Evolutionary conservation across 2,113 vertebrate genomes (phyloP), one percentile per base, ranked within the genome.

Genomic region (Arizona elegans): DNA sequence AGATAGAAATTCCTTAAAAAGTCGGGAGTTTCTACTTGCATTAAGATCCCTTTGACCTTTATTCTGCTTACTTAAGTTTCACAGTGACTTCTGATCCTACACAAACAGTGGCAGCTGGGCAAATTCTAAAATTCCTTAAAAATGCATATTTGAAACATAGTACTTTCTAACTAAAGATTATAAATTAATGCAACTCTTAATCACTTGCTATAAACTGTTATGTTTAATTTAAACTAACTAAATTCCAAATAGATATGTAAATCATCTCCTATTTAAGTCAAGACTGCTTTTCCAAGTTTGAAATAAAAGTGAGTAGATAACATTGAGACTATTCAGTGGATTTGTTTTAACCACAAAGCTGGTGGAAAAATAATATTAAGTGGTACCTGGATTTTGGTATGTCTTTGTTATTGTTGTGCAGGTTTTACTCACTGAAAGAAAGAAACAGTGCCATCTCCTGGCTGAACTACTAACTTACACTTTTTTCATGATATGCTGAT

Each of bases 371-470:
- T 95, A 96, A 23, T 95, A 26, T 55, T 91, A 95, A 96, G 92
- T 26, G 88, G 95, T 94, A 81, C 75, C 94, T 87, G 92, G 88
- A 24, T 90, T 95, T 62, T 92, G 50, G 7, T 12, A 90, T 93
- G 52, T 96, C 92, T 96, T 92, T 96, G 90, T 95, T 81, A 95
- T 94, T 26, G 38, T 89, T 94, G 92, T 94, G 90, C 43, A 9
- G 53, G 86, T 38, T 90, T 70, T 23, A 92, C 93, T 29, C 70
- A 75, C 59, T 92, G 52, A 96, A 87, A 65, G 12, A 96, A 97
- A 93, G 96, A 97, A 97, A 97, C 43, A 98, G 96, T 93, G 97
- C 97, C 98, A 97, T 95, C 98, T 98, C 95, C 97, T 97, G 98
- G 95, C 92, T 0, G 21, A 92, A 43, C 2, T 93, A 58, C 90